These are phyloP conservation scores for Acanthochromis polyacanthus DNA, from an alignment of 2,113 vertebrate species.

Conservation along the genomic window DNA sequence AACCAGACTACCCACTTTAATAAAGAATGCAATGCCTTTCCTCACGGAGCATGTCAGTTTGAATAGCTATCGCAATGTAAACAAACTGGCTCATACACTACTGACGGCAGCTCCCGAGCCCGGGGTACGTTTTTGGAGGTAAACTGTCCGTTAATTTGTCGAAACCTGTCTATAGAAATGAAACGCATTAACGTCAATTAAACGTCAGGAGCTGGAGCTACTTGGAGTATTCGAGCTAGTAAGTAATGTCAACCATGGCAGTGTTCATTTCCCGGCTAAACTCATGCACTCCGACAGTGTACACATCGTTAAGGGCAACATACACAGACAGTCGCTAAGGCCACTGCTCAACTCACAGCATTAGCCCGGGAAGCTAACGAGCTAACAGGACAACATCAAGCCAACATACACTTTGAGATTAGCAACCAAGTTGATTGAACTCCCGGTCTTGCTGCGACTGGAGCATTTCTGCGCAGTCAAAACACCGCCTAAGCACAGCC, in stretches of 20 bases:
- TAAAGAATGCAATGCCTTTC: neutral
- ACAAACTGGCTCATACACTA: conserved; percentile 49
- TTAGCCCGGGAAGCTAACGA: conserved; percentile 73
- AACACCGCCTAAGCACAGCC: neutral
- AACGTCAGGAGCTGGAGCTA: neutral
- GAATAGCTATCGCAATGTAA: conserved; percentile 59
- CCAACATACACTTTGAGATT: conserved; percentile 55
- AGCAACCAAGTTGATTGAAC: conserved; percentile 57
- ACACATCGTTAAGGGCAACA: neutral
- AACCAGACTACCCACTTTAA: neutral
- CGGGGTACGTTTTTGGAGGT: neutral
- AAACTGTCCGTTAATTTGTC: conserved; percentile 13
- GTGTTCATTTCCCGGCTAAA: neutral
- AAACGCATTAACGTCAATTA: neutral
- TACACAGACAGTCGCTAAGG: conserved; percentile 51
- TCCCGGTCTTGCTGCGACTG: neutral
- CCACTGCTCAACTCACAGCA: conserved; percentile 65
- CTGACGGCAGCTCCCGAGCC: neutral
- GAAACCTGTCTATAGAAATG: neutral
- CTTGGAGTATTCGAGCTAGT: neutral
- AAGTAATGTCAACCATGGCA: neutral
- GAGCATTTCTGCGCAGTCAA: neutral
- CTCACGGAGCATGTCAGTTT: neutral
- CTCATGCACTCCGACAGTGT: conserved; percentile 32
- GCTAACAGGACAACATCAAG: conserved; percentile 76